Base-by-base conservation (phyloP, 1,140 invertebrate genomes). In the Kradibia gibbosae region DNA sequence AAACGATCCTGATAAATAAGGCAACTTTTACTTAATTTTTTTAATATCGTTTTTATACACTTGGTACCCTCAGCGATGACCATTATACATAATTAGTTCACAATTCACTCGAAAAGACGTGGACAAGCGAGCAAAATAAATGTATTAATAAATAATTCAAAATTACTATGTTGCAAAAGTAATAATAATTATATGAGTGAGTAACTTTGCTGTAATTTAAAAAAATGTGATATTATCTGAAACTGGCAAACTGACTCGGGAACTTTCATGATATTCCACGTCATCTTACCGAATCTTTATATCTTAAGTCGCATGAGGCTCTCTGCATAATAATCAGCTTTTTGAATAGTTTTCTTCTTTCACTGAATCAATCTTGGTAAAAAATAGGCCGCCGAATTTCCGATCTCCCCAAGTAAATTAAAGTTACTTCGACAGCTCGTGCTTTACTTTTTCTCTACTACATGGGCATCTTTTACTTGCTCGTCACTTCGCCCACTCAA, bases 401-500 rank as follows among this genome's bases (percentile, higher is more conserved):
- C 17, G 15, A 62, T 34, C 3, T 36, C 15, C 28, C 42, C 42
- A 13, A 45, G 42, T 45, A 45, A 45, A 45, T 5, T 8, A 36
- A 62, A 17, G 60, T 62, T 10, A 2, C 57, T 1, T 22, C 1
- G 1, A 60, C 25, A 11, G 25, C 31, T 62, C 31, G 31, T 31
- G 1, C 15, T 31, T 34, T 22, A n/a, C 0, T 45, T 70, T 70
- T 45, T 42, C 65, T 45, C 48, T 7, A 48, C 50, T 45, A 15
- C 48, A 28, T 71, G 31, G 20, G 15, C 70, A 72, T 72, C 50
- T 74, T 45, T n/a, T 48, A 17, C 20, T 3, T n/a, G n/a, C n/a
- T 36, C n/a, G 53, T 42, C 20, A 55, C 55, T 20, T 74, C 74
- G 74, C 74, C 74, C 74, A 77, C 74, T 45, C 11, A 55, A 10